phyloP scores from a whole-genome alignment of 2,888 invertebrate genomes.

The Melolontha melolontha region DNA sequence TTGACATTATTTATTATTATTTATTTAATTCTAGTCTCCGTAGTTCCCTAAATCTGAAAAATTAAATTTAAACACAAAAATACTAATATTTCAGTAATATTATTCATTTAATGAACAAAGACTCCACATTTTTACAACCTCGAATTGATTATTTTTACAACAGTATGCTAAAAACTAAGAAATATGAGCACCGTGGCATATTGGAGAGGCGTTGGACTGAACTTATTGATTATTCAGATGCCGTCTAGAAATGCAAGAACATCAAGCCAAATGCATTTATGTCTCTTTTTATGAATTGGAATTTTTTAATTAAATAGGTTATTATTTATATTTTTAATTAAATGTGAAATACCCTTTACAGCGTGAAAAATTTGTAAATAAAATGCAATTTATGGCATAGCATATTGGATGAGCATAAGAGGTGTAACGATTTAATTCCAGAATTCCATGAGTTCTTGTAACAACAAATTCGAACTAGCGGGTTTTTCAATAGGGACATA shows the following conservation, averaged over 20 bases:
- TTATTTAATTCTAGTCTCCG: too few relatives aligned
- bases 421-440: too few relatives aligned
- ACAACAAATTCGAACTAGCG: too few relatives aligned
- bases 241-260: neutral
- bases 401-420: too few relatives aligned
- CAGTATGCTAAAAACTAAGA: neutral
- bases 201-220: neutral
- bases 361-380: neutral
- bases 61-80: too few relatives aligned
- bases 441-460: too few relatives aligned
- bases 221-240: conserved; percentile 22
- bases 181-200: neutral
- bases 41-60: too few relatives aligned
- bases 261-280: conserved; percentile 7
- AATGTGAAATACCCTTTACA: neutral
- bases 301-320: conserved; percentile 20
- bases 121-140: too few relatives aligned
- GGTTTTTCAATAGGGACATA: too few relatives aligned
- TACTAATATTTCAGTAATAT: too few relatives aligned
- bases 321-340: neutral
- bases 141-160: neutral
- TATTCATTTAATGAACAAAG: too few relatives aligned
- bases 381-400: neutral
- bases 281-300: neutral
- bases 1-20: too few relatives aligned